phyloP scores from a whole-genome alignment of 2,888 invertebrate genomes.

The Shargacucullia verbasci region DNA sequence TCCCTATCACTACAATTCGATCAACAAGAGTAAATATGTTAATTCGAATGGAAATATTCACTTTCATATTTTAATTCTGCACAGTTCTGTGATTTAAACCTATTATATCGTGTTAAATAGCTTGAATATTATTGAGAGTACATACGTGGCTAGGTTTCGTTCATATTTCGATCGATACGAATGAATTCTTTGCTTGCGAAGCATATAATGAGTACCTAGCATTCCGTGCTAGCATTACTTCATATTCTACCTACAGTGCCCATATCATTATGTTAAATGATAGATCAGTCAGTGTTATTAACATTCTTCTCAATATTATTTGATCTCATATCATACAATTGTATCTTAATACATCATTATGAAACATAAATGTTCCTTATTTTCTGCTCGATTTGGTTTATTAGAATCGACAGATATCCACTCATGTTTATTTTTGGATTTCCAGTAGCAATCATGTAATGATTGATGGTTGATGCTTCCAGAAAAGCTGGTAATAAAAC shows the following conservation, averaged over 20 bases:
- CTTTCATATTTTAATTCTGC: constrained; percentile 23
- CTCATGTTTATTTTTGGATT: constrained; percentile 30
- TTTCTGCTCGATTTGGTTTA: constrained; percentile 32
- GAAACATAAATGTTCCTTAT: constrained; percentile 30
- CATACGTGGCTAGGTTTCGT: constrained; percentile 6
- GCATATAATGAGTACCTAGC: constrained; percentile 25
- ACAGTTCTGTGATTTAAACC: constrained; percentile 9
- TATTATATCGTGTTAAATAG: constrained; percentile 17
- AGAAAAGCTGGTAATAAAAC: constrained; percentile 21
- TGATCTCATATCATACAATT: constrained; percentile 7
- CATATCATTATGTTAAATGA: constrained; percentile 1
- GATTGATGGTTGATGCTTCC: constrained; percentile 15
- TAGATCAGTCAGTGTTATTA: constrained; percentile 3
- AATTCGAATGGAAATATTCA: constrained; percentile 22
- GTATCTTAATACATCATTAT: constrained; percentile 26
- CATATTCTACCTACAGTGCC: background rate
- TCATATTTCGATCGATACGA: constrained; percentile 33
- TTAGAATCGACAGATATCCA: constrained; percentile 31
- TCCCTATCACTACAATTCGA: no score
- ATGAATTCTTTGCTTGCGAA: constrained; percentile 35
- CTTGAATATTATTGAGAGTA: constrained; percentile 8
- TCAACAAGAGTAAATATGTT: no score
- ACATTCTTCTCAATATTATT: constrained; percentile 3
- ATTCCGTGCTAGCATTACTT: constrained; percentile 16
- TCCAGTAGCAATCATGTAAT: constrained; percentile 19